Conservation (phyloP, 1,140 invertebrate species). For the Neomicropteryx cornuta region DNA sequence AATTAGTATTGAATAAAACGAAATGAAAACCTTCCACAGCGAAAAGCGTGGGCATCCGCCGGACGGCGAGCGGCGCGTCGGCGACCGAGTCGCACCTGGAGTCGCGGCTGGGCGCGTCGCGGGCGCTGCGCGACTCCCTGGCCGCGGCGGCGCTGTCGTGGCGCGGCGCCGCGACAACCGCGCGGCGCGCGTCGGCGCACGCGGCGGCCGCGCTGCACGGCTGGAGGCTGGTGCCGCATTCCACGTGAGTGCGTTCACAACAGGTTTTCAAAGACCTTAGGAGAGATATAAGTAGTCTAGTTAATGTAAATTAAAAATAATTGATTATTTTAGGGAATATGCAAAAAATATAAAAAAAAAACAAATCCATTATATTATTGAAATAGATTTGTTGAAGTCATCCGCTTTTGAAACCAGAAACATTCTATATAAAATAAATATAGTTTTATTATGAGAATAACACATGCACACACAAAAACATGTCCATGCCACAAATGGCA, state of each 20-base stretch:
- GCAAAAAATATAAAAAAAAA: too few species aligned
- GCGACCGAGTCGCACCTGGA: constrained; percentile 11
- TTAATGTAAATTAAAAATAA: too few species aligned
- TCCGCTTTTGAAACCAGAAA: too few species aligned
- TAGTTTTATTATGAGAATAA: too few species aligned
- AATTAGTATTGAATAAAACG: not conserved
- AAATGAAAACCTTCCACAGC: not conserved
- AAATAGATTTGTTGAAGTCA: too few species aligned
- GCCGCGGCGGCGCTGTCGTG: constrained; percentile 9
- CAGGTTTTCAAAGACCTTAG: too few species aligned
- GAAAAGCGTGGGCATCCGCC: constrained; percentile 10
- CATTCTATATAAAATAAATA: too few species aligned
- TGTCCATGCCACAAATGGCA: too few species aligned
- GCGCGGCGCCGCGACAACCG: constrained; percentile 5
- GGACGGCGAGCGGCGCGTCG: constrained; percentile 10
- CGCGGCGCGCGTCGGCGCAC: constrained; percentile 8
- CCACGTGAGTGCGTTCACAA: constrained; percentile 8
- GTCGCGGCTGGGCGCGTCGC: constrained; percentile 6
- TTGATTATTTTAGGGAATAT: too few species aligned
- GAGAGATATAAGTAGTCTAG: too few species aligned
- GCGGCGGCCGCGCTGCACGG: constrained; percentile 10
- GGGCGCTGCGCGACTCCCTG: constrained; percentile 14
- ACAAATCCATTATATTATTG: too few species aligned
- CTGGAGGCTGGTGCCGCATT: constrained; percentile 12
- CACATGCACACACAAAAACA: too few species aligned